Percentiles rank a stretch among this genome's conserved stretches.
Conservation (phyloP, 1,140 invertebrate species). For the Rhopalosiphum maidis region DNA sequence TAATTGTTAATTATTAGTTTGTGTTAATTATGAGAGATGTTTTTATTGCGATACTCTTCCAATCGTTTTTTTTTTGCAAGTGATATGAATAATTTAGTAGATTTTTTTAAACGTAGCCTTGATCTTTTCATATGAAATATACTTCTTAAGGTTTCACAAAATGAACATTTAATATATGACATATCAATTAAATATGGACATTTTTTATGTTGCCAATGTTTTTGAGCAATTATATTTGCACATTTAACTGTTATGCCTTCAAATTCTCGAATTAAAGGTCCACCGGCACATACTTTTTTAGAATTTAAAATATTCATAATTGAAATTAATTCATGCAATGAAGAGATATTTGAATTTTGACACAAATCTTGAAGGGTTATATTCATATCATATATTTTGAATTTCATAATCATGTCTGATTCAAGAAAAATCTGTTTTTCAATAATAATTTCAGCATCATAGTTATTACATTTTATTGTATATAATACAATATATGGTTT, state of each 20-base stretch:
- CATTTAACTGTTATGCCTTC: too few relatives aligned
- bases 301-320: too few relatives aligned
- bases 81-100: neutral
- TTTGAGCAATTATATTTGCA: too few relatives aligned
- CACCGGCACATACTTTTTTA: too few relatives aligned
- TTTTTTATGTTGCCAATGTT: too few relatives aligned
- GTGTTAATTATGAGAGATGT: too few relatives aligned
- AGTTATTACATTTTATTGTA: neutral
- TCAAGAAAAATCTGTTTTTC: conserved; percentile 6
- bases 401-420: neutral
- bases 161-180: neutral
- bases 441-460: neutral
- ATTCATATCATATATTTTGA: neutral
- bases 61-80: neutral
- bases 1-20: too few relatives aligned
- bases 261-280: too few relatives aligned
- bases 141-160: too few relatives aligned
- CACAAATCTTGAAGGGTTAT: neutral
- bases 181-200: neutral
- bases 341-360: neutral
- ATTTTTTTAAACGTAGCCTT: neutral
- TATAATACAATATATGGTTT: neutral
- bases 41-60: neutral
- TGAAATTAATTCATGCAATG: too few relatives aligned
- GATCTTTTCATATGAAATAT: neutral